Conservation (phyloP, 2,888 invertebrate species). For the Euplagia quadripunctaria region DNA sequence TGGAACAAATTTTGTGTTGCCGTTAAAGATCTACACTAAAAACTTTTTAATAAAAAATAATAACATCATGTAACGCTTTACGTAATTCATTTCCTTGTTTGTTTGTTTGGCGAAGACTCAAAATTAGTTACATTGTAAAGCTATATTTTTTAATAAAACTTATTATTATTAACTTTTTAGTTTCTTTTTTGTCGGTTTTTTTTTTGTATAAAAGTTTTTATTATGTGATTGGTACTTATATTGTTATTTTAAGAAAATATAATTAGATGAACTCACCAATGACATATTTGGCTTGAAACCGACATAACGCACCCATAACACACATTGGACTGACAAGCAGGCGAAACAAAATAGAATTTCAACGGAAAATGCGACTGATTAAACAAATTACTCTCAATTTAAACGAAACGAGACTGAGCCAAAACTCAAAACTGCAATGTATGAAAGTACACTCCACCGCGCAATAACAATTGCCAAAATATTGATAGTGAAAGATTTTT, state of each 20-base stretch:
- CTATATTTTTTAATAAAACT: too few species aligned
- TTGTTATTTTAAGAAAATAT: background rate
- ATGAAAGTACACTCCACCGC: conserved; percentile 37
- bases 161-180: background rate
- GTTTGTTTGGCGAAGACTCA: background rate
- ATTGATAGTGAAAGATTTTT: conserved; percentile 40
- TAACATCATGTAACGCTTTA: background rate
- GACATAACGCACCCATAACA: conserved; percentile 83
- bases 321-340: conserved; percentile 64
- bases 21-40: background rate
- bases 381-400: conserved; percentile 52
- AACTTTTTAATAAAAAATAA: background rate
- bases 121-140: background rate
- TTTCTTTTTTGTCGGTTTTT: background rate
- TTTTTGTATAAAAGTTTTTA: background rate
- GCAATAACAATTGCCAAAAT: conserved; percentile 52
- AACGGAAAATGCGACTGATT: conserved; percentile 41
- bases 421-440: conserved; percentile 33
- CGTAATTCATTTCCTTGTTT: background rate
- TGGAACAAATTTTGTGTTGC: background rate
- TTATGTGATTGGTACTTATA: background rate
- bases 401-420: conserved; percentile 35
- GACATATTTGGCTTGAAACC: conserved; percentile 82
- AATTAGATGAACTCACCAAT: conserved; percentile 70
- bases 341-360: conserved; percentile 38